These are phyloP conservation scores for Oceanodroma leucorhoa DNA, from an alignment of 2,797 vertebrate species.

Conservation along the genomic window DNA sequence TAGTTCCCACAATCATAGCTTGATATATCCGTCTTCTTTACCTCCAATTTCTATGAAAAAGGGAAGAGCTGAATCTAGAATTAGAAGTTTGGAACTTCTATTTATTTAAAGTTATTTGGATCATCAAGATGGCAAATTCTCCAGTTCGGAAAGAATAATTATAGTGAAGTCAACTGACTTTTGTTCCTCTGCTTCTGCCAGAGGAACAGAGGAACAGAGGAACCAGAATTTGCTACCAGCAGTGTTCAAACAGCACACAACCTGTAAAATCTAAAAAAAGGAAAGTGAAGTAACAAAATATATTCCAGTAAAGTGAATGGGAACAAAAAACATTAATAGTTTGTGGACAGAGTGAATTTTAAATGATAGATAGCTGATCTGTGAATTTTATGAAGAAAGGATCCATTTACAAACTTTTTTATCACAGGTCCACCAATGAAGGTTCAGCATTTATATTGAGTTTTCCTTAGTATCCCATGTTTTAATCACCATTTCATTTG, in stretches of 20 bases:
- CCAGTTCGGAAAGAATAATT: not conserved
- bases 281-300: not conserved
- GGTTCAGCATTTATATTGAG: not conserved
- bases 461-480: not conserved
- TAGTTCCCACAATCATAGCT: not conserved
- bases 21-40: not conserved
- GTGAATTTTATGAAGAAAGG: not conserved
- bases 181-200: not conserved
- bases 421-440: not conserved
- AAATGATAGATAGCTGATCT: not conserved
- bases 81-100: not conserved
- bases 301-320: not conserved
- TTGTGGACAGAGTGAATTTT: not conserved
- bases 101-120: not conserved
- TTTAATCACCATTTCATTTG: not conserved
- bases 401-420: not conserved
- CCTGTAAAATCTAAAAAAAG: not conserved
- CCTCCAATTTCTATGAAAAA: not conserved
- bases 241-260: not conserved
- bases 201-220: too few species aligned
- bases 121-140: not conserved
- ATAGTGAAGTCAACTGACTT: not conserved
- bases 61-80: not conserved
- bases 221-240: not conserved
- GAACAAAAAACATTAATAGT: not conserved